These are phyloP conservation scores for Gibbula magus DNA, from an alignment of 2,888 invertebrate genomes.

Conservation along the genomic window DNA sequence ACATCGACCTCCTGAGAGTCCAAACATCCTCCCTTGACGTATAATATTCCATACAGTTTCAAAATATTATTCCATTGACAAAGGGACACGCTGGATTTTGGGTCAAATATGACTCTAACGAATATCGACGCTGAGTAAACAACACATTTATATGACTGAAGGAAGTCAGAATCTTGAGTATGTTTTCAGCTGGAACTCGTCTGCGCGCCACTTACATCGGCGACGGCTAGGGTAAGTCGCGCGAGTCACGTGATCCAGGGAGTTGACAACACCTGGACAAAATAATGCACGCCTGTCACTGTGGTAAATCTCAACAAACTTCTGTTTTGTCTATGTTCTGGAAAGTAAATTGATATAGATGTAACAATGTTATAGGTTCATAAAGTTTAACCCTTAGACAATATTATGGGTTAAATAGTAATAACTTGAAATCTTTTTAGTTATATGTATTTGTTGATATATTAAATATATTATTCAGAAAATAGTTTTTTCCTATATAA, in stretches of 20 bases:
- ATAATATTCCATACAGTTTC: constrained; percentile 18
- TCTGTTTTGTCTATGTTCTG: not conserved
- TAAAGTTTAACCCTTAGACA: too few species aligned
- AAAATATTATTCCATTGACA: constrained; percentile 18
- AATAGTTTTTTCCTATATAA: too few species aligned
- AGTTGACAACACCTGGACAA: not conserved
- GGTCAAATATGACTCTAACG: constrained; percentile 21
- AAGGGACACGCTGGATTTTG: constrained; percentile 3
- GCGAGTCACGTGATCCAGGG: not conserved
- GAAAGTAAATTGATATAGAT: too few species aligned
- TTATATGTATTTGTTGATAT: too few species aligned
- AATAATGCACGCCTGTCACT: not conserved
- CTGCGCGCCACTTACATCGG: constrained; percentile 7
- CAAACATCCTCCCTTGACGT: not conserved
- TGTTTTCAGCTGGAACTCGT: constrained; percentile 9
- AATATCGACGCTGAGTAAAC: not conserved
- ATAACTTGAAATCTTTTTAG: too few species aligned
- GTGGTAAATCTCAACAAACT: not conserved
- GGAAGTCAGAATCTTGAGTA: not conserved
- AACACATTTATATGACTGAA: not conserved
- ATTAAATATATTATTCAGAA: too few species aligned
- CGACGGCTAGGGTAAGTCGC: not conserved
- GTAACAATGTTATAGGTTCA: too few species aligned
- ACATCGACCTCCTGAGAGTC: constrained; percentile 2
- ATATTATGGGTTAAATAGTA: too few species aligned